Evolutionary conservation across 2,797 vertebrate species (phyloP).

Genomic region (Hoplostethus mediterraneus): DNA sequence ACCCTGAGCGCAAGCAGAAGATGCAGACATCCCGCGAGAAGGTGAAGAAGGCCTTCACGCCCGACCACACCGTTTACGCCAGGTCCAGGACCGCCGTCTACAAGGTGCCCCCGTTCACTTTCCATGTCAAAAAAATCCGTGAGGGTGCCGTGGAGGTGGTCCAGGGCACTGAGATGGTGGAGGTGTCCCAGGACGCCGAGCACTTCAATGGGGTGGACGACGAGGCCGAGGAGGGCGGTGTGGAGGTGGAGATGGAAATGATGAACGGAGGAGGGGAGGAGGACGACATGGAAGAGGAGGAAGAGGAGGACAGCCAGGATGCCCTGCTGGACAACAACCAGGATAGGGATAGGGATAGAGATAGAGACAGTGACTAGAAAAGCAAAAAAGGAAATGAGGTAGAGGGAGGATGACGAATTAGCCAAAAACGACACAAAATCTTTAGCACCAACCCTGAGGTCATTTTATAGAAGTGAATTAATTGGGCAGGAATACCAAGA

Average conservation of each 20-base stretch:
- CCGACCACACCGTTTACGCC: conserved; percentile 94
- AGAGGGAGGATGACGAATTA: conserved; percentile 10
- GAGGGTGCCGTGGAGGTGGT: conserved; percentile 93
- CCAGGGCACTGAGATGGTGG: conserved; percentile 96
- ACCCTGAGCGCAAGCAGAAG: conserved; percentile 94
- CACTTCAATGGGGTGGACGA: conserved; percentile 79
- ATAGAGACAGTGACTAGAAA: conserved; percentile 92
- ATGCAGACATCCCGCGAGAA: conserved; percentile 93
- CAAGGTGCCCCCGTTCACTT: conserved; percentile 98
- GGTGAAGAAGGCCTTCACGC: conserved; percentile 96
- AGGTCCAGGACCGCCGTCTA: conserved; percentile 94
- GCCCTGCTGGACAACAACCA: conserved; percentile 87
- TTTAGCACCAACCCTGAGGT: conserved; percentile 23
- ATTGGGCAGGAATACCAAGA: conserved; percentile 8
- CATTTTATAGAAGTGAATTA: conserved; percentile 33
- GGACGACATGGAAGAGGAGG: conserved; percentile 75
- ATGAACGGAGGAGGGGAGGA: conserved; percentile 83
- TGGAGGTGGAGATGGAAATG: conserved; percentile 84
- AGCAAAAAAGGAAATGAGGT: conserved; percentile 12
- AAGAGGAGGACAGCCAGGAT: conserved; percentile 86
- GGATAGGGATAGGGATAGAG: conserved; percentile 83
- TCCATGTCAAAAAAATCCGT: conserved; percentile 97
- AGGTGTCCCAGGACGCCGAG: conserved; percentile 89
- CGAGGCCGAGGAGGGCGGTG: conserved; percentile 74
- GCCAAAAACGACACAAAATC: conserved; percentile 13